Percentiles rank a stretch among this genome's conserved stretches.
Evolutionary conservation across 2,888 invertebrate genomes (phyloP).

Genomic region (Osmoderma eremita): DNA sequence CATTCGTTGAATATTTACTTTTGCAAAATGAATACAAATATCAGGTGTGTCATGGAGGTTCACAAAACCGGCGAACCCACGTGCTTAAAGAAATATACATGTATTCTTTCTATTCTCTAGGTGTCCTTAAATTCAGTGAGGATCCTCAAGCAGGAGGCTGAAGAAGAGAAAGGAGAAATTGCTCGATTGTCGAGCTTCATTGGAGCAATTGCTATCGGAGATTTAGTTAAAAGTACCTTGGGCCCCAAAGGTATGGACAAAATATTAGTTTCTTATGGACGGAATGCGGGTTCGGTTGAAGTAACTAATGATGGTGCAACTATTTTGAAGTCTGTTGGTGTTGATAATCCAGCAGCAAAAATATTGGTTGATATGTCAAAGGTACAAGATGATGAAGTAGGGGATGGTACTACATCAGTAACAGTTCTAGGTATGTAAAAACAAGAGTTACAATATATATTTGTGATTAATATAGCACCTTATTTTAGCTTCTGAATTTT

Average conservation of each 20-base stretch:
- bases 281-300: slow-evolving; percentile 86
- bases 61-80: slow-evolving; percentile 50
- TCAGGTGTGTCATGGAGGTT: slow-evolving; percentile 53
- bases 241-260: slow-evolving; percentile 99
- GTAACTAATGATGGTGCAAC: slow-evolving; percentile 99
- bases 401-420: slow-evolving; percentile 99
- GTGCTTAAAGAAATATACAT: slow-evolving; percentile 45
- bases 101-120: slow-evolving; percentile 62
- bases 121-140: slow-evolving; percentile 92
- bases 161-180: slow-evolving; percentile 97
- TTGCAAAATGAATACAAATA: slow-evolving; percentile 31
- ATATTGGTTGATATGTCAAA: slow-evolving; percentile 98
- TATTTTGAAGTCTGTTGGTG: slow-evolving; percentile 93
- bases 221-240: slow-evolving; percentile 96
- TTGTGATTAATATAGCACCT: neutral
- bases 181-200: slow-evolving; percentile 98
- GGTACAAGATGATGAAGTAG: slow-evolving; percentile 99
- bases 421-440: slow-evolving; percentile 78
- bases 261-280: slow-evolving; percentile 83
- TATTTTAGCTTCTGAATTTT: slow-evolving; percentile 83
- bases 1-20: neutral
- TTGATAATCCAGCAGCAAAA: slow-evolving; percentile 99
- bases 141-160: slow-evolving; percentile 94
- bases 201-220: slow-evolving; percentile 98
- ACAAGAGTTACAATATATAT: too few species aligned